A percentile compares a stretch with the other conserved stretches of the same genome.
Conservation (phyloP, 2,888 invertebrate genomes). For the Agonopterix subpropinquella region DNA sequence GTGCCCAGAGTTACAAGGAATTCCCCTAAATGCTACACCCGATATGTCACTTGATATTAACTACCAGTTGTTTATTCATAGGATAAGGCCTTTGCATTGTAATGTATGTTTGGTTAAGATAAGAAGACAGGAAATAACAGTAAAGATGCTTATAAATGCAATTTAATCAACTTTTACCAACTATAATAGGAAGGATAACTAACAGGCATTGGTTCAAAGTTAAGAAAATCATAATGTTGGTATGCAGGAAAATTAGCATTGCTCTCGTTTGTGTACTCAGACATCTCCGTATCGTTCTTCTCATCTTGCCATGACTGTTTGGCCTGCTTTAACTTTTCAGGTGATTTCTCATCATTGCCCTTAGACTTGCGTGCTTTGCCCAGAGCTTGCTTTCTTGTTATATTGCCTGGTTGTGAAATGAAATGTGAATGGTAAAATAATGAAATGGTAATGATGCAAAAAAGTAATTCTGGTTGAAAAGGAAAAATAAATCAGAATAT, state of each 20-base stretch:
- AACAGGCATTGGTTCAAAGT: constrained; percentile 65
- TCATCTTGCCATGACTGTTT: constrained; percentile 47
- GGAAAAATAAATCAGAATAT: not conserved
- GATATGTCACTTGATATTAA: too few species aligned
- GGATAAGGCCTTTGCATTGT: not conserved
- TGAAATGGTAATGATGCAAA: too few species aligned
- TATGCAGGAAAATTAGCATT: constrained; percentile 33
- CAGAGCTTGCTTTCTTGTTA: constrained; percentile 54
- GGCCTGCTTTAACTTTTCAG: constrained; percentile 31
- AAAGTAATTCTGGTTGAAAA: too few species aligned
- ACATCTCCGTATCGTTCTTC: constrained; percentile 22
- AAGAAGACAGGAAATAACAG: not conserved
- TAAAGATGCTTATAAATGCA: constrained; percentile 38
- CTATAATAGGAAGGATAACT: constrained; percentile 23
- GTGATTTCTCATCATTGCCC: constrained; percentile 37
- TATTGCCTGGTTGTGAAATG: constrained; percentile 47
- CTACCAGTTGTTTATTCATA: too few species aligned
- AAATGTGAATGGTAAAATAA: constrained; percentile 8
- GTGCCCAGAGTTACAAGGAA: too few species aligned
- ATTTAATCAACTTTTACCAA: constrained; percentile 8
- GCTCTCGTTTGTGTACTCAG: constrained; percentile 23
- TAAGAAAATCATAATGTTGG: constrained; percentile 55
- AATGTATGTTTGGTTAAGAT: constrained; percentile 1
- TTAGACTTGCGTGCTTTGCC: constrained; percentile 41
- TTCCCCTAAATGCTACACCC: too few species aligned